These are phyloP conservation scores for Ophioderma brevispina DNA, from an alignment of 35 echinoderm and acorn worm genomes.

Conservation along the genomic window DNA sequence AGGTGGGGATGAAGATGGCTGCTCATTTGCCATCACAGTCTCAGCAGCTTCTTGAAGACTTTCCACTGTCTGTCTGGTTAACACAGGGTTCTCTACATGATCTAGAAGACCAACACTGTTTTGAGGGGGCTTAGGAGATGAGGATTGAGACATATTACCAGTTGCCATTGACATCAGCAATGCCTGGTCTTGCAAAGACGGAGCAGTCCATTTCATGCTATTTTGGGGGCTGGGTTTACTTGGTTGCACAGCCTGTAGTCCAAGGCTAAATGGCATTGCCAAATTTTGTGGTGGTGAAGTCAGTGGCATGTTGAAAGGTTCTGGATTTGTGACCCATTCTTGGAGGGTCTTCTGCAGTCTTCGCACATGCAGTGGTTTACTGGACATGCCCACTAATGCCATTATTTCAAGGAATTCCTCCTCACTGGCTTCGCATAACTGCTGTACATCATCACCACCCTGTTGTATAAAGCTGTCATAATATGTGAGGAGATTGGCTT, in stretches of 20 bases:
- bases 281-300: constrained; percentile 6
- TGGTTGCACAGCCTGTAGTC: not conserved
- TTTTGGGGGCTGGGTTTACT: not conserved
- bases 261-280: not conserved
- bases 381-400: constrained; percentile 94
- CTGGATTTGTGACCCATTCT: constrained; percentile 80
- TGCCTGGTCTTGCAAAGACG: not conserved
- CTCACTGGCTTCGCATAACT: constrained; percentile 91
- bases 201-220: not conserved
- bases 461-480: constrained; percentile 92
- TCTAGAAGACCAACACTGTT: not conserved
- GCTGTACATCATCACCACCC: constrained; percentile 94
- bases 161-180: not conserved
- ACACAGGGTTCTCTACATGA: constrained; percentile 25
- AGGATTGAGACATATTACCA: not conserved
- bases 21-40: not conserved
- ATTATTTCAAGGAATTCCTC: constrained; percentile 98
- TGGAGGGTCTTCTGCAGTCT: constrained; percentile 91
- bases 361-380: constrained; percentile 91
- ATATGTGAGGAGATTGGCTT: constrained; percentile 88
- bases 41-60: constrained; percentile 20
- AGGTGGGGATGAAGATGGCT: constrained; percentile 13
- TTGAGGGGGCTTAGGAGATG: not conserved
- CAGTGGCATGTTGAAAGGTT: constrained; percentile 13
- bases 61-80: constrained; percentile 5